Evolutionary conservation across 2,113 vertebrate genomes (phyloP).

Genomic region (Phainopepla nitens): DNA sequence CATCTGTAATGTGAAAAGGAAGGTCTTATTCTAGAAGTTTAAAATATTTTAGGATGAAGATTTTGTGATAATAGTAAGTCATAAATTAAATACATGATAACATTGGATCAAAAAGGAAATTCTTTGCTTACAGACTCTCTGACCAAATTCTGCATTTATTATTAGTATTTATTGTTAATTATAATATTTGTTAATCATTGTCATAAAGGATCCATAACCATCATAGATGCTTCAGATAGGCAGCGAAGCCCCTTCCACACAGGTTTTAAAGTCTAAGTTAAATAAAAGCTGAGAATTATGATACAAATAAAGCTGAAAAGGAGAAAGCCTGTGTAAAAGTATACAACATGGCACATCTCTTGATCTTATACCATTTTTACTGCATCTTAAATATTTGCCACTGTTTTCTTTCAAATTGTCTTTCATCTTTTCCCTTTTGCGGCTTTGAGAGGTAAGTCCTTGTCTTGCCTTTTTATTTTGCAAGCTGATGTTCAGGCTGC

Average conservation of each 20-base stretch:
- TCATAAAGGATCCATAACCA: background rate
- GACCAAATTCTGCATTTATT: constrained; percentile 16
- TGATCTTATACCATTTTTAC: background rate
- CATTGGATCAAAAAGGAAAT: background rate
- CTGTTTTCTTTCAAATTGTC: background rate
- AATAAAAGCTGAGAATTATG: background rate
- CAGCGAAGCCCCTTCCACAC: background rate
- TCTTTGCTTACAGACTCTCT: constrained; percentile 1
- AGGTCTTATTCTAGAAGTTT: background rate
- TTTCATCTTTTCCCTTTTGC: background rate
- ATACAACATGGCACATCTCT: background rate
- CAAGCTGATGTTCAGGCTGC: background rate
- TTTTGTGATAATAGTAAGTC: background rate
- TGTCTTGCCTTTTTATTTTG: background rate
- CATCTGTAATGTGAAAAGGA: background rate
- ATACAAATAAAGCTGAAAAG: background rate
- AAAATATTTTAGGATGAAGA: background rate
- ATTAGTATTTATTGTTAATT: constrained; percentile 9
- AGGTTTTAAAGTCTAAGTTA: background rate
- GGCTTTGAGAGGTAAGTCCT: background rate
- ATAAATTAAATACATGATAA: background rate
- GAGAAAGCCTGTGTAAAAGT: background rate
- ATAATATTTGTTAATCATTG: background rate
- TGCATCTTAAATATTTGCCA: background rate
- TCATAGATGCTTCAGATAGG: background rate